Evolutionary conservation across 2,888 invertebrate species (phyloP), one percentile per base, ranked within the genome.

Genomic region (Tuberolachnus salignus): DNA sequence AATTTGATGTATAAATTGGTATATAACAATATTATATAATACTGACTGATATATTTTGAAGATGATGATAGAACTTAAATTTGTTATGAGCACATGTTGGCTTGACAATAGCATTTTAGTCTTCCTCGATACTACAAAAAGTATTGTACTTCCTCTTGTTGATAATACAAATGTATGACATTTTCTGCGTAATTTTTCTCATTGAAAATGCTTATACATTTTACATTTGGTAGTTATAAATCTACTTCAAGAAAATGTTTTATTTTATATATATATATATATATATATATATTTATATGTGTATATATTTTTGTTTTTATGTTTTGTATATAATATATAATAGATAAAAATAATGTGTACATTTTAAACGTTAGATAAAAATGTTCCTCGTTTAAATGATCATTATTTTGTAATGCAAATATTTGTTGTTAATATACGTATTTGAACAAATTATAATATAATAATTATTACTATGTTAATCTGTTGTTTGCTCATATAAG

Each of bases 301-400:
- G 23, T 21, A 34, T n/a, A 55, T 67, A 16, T 51, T 21, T 53
- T 53, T 67, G 69, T 57, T 78, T 75, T 78, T 78, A 49, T 78
- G 59, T 78, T 75, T 69, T 78, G 59, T 78, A 69, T 34, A 34
- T 34, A 78, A 78, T 69, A 67, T 26, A 13, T 23, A 55, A 53
- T 74, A 51, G 42, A 46, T 46, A 11, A 59, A 59, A 55, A 59
- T 59, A 42, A 69, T 78, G 67, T 59, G 67, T 59, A 61, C 44
- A 59, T 78, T 78, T 67, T 78, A 78, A 75, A 78, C n/a, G 42
- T 78, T 78, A 78, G 59, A 59, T 78, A 69, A 59, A 67, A 59
- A 78, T 78, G 78, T 78, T 78, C 78, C 78, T 78, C n/a, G 69
- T 78, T 78, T 78, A 69, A 78, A 78, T 69, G 34, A 69, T 78